Conservation (phyloP, 2,113 vertebrate species). For the Pontoporia blainvillei region DNA sequence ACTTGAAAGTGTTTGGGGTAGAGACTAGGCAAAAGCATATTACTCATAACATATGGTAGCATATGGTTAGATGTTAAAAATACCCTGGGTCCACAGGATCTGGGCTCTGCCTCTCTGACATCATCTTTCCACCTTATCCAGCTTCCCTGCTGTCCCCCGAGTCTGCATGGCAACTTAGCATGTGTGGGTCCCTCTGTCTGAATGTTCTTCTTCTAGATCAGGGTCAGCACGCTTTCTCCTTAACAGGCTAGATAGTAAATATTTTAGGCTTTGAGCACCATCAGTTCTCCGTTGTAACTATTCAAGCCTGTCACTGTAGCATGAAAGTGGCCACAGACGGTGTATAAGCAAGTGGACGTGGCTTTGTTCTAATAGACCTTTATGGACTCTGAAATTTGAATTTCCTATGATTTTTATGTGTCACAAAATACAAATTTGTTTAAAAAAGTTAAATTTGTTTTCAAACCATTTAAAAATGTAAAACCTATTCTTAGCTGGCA, state of each 20-base stretch:
- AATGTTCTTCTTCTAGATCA: not conserved
- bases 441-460: not conserved
- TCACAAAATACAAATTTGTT: not conserved
- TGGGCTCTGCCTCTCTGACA: not conserved
- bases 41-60: not conserved
- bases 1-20: not conserved
- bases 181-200: not conserved
- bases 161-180: not conserved
- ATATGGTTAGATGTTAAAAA: not conserved
- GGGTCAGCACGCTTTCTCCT: not conserved
- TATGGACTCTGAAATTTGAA: not conserved
- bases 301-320: not conserved
- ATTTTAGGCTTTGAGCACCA: not conserved
- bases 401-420: not conserved
- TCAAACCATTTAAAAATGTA: not conserved
- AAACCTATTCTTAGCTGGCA: not conserved
- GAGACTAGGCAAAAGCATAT: not conserved
- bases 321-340: not conserved
- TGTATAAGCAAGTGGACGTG: rapidly evolving
- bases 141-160: not conserved
- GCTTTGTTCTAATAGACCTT: not conserved
- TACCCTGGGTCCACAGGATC: not conserved
- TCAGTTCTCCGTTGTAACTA: not conserved
- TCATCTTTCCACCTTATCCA: not conserved
- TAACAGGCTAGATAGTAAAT: not conserved